A percentile compares a stretch with the other conserved stretches of the same genome.
phyloP scores from a whole-genome alignment of 2,797 vertebrate species.

The Brachyrhaphis roseni region DNA sequence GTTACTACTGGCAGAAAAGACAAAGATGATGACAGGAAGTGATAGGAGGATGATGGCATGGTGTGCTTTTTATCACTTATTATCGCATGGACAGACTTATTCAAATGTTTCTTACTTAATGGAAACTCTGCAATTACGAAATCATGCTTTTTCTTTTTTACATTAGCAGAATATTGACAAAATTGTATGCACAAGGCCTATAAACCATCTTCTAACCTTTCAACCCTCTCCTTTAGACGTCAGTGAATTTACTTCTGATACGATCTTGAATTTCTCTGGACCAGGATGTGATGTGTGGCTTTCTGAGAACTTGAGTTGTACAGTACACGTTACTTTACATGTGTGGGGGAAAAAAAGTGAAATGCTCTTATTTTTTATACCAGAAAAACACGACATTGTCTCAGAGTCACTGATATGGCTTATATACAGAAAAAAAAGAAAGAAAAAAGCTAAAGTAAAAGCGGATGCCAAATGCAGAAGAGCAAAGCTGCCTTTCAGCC shows the following conservation, averaged over 20 bases:
- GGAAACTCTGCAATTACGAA: too few relatives aligned
- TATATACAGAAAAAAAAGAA: not conserved
- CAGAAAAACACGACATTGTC: not conserved
- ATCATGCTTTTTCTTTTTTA: too few relatives aligned
- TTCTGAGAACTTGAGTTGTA: not conserved
- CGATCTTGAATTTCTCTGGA: not conserved
- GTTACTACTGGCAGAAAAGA: too few relatives aligned
- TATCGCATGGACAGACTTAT: too few relatives aligned
- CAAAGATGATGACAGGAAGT: too few relatives aligned
- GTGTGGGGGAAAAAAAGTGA: not conserved
- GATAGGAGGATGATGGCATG: too few relatives aligned
- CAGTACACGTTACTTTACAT: not conserved
- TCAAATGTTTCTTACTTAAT: too few relatives aligned
- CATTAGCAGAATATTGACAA: too few relatives aligned
- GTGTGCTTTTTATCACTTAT: too few relatives aligned
- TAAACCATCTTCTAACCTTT: not conserved
- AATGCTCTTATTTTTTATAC: not conserved
- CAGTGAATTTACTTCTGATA: not conserved
- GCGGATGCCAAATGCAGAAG: not conserved
- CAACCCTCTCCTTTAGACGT: not conserved
- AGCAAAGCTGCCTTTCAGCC: not conserved
- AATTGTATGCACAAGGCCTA: not conserved
- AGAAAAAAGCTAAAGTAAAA: not conserved
- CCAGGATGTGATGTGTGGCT: not conserved
- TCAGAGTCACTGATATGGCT: not conserved